These are phyloP conservation scores for Diplodus sargus DNA, from an alignment of 2,797 vertebrate species.

Conservation along the genomic window DNA sequence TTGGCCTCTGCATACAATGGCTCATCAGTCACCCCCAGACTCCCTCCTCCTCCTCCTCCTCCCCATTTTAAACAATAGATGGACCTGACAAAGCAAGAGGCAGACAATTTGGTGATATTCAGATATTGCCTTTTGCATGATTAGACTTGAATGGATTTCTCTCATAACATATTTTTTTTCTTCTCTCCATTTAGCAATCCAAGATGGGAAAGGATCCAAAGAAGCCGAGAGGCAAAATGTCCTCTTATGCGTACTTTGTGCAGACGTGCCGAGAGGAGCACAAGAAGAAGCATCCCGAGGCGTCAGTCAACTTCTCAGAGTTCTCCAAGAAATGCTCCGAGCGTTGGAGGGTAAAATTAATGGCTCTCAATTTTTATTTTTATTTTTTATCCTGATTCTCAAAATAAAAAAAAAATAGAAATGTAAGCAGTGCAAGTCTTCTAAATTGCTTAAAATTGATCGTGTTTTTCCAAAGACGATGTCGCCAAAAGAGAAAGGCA, in stretches of 20 bases:
- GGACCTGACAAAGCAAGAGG: constrained; percentile 65
- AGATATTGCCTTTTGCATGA: constrained; percentile 3
- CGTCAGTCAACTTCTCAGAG: constrained; percentile 95
- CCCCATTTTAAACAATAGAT: constrained; percentile 76
- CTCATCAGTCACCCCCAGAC: constrained; percentile 68
- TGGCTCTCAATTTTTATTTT: not conserved
- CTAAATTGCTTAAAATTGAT: not conserved
- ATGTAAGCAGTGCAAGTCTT: not conserved
- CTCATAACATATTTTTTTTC: not conserved
- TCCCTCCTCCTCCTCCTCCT: constrained; percentile 28
- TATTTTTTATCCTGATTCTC: not conserved
- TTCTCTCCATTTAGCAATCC: constrained; percentile 39
- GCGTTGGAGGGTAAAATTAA: constrained; percentile 92
- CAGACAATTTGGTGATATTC: constrained; percentile 35
- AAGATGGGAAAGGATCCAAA: constrained; percentile 97
- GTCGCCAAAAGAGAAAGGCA: constrained; percentile 96
- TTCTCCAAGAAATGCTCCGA: constrained; percentile 99
- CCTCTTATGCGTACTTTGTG: constrained; percentile 99
- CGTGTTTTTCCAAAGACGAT: constrained; percentile 86
- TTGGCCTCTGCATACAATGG: constrained; percentile 64
- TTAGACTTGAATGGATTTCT: constrained; percentile 4
- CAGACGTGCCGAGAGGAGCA: constrained; percentile 98
- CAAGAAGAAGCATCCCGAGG: constrained; percentile 98
- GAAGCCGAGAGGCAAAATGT: constrained; percentile 98
- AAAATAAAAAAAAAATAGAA: not conserved